Evolutionary conservation across 1,140 invertebrate species (phyloP).

Genomic region (Drosophila nikananu): DNA sequence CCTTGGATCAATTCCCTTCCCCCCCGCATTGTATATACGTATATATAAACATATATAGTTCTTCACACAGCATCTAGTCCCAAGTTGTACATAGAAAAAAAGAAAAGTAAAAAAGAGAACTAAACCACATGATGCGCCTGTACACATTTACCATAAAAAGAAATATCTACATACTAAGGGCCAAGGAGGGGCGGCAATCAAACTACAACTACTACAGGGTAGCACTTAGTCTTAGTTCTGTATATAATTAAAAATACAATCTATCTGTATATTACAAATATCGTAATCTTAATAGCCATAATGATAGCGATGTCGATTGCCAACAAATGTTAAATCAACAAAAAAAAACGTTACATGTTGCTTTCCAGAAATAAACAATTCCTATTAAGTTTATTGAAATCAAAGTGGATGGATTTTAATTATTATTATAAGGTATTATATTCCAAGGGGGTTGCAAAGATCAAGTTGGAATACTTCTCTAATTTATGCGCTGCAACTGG

Average conservation of each 20-base stretch:
- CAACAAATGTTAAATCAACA: slow-evolving; percentile 17
- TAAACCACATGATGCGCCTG: slow-evolving; percentile 15
- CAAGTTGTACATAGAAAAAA: slow-evolving; percentile 64
- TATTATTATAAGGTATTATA: not conserved
- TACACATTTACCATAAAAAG: slow-evolving; percentile 8
- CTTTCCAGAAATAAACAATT: slow-evolving; percentile 75
- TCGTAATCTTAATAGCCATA: slow-evolving; percentile 19
- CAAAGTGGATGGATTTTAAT: not conserved
- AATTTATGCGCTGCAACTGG: not conserved
- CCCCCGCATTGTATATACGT: slow-evolving; percentile 54
- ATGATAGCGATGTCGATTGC: slow-evolving; percentile 34
- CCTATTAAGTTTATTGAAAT: slow-evolving; percentile 59
- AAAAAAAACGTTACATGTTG: slow-evolving; percentile 36
- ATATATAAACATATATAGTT: slow-evolving; percentile 1
- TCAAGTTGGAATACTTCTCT: too few relatives aligned
- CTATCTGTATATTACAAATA: slow-evolving; percentile 33
- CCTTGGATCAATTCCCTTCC: slow-evolving; percentile 2
- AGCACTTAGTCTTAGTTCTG: slow-evolving; percentile 27
- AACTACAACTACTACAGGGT: slow-evolving; percentile 40
- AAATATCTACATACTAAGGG: slow-evolving; percentile 14
- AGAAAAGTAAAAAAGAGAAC: not conserved
- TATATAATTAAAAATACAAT: slow-evolving; percentile 25
- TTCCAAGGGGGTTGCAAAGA: not conserved
- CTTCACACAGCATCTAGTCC: slow-evolving; percentile 66
- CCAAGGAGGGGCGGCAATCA: slow-evolving; percentile 37